These are phyloP conservation scores for Homalodisca vitripennis DNA, from an alignment of 1,140 invertebrate species.

Conservation along the genomic window DNA sequence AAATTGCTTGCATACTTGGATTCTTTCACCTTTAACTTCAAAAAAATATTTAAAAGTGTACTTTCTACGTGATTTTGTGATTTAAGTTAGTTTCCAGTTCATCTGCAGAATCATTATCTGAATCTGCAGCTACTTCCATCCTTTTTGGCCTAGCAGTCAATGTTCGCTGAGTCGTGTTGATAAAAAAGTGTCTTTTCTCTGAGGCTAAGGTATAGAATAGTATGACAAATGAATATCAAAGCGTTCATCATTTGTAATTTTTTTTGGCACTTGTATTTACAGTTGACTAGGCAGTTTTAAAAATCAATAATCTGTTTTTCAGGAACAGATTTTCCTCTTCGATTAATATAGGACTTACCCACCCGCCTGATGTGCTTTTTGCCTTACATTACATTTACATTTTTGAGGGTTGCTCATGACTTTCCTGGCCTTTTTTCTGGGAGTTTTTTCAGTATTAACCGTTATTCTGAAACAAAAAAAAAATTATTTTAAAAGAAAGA, in stretches of 20 bases:
- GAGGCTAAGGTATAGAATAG: neutral
- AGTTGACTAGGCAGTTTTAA: neutral
- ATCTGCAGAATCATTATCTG: neutral
- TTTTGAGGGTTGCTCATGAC: neutral
- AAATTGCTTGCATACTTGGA: conserved; percentile 20
- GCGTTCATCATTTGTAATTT: conserved; percentile 16
- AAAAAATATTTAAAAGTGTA: conserved; percentile 9
- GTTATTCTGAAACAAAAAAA: no score
- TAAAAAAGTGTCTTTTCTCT: conserved; percentile 28
- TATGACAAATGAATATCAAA: neutral
- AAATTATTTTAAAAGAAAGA: no score
- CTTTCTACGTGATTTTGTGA: neutral
- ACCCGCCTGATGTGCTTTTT: conserved; percentile 3
- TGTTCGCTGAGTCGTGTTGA: neutral
- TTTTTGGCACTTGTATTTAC: conserved; percentile 19
- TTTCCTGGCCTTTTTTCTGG: neutral
- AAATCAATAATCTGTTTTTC: conserved; percentile 1
- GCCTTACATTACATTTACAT: neutral
- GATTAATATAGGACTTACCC: conserved; percentile 1
- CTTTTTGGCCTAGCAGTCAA: conserved; percentile 6
- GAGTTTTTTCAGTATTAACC: no score
- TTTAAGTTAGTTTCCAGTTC: neutral
- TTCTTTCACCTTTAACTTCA: neutral
- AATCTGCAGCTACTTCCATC: neutral
- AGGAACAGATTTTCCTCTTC: neutral